Conservation (phyloP, 2,113 vertebrate genomes). For the Psittacula cyanocephala region DNA sequence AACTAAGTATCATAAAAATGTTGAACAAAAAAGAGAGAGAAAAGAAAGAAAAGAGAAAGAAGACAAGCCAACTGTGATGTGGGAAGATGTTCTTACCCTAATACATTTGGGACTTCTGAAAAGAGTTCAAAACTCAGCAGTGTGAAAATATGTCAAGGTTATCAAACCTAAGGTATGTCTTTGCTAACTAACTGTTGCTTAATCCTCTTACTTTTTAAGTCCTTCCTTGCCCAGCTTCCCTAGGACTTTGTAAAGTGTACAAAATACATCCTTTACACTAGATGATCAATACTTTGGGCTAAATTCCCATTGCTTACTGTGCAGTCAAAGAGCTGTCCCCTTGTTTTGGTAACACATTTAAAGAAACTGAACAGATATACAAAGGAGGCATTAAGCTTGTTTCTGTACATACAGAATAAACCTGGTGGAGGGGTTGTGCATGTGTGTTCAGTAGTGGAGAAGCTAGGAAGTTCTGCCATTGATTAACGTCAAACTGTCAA, state of each 20-base stretch:
- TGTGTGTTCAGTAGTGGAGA: background rate
- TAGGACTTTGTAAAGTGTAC: background rate
- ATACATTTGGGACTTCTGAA: background rate
- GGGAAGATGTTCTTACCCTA: background rate
- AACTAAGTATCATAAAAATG: background rate
- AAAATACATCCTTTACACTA: background rate
- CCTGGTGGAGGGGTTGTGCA: background rate
- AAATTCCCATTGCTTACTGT: background rate
- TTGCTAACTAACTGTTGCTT: background rate
- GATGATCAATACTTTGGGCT: background rate
- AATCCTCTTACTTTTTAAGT: background rate
- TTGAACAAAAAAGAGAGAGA: background rate
- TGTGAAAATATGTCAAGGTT: background rate
- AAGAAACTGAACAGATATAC: background rate
- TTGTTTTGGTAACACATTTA: background rate
- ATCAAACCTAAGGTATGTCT: background rate
- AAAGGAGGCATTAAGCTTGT: background rate
- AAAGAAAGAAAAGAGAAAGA: background rate
- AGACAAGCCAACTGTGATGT: background rate
- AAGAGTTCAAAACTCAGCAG: background rate
- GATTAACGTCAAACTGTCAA: background rate
- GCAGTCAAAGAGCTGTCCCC: background rate
- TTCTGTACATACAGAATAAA: background rate
- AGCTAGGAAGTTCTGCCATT: background rate
- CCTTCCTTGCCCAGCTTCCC: background rate